These are phyloP conservation scores for Acridotheres tristis DNA, from an alignment of 2,797 vertebrate species.

Conservation along the genomic window DNA sequence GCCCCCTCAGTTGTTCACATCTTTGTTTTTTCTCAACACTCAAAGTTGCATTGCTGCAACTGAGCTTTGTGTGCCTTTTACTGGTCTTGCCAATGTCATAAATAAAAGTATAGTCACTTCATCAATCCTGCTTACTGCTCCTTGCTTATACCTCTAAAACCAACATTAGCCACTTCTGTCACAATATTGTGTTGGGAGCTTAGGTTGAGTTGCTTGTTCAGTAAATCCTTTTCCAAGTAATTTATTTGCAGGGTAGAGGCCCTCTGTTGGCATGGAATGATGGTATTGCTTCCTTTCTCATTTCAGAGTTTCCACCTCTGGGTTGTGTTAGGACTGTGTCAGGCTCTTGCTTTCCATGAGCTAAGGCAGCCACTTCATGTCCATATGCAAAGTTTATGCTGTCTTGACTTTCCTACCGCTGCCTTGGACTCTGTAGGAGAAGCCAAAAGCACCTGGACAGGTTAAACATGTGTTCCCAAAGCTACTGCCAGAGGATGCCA, in stretches of 20 bases:
- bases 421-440: background rate
- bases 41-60: background rate
- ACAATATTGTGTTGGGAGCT: background rate
- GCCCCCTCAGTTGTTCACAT: background rate
- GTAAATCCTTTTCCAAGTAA: slow-evolving; percentile 7
- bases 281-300: background rate
- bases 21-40: background rate
- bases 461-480: background rate
- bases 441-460: background rate
- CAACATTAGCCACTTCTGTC: slow-evolving; percentile 32
- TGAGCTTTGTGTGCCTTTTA: background rate
- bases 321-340: background rate
- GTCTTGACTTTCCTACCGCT: background rate
- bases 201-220: background rate
- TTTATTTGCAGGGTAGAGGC: background rate
- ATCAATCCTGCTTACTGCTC: slow-evolving; percentile 34
- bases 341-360: background rate
- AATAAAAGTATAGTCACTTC: slow-evolving; percentile 46
- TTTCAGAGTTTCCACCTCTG: background rate
- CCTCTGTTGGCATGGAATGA: background rate
- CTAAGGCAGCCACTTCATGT: accelerated
- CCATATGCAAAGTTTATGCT: accelerated
- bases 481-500: background rate
- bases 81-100: slow-evolving; percentile 1
- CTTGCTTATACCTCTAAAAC: slow-evolving; percentile 30